Conservation (phyloP, 2,888 invertebrate species). For the Platycheirus rosarum region DNA sequence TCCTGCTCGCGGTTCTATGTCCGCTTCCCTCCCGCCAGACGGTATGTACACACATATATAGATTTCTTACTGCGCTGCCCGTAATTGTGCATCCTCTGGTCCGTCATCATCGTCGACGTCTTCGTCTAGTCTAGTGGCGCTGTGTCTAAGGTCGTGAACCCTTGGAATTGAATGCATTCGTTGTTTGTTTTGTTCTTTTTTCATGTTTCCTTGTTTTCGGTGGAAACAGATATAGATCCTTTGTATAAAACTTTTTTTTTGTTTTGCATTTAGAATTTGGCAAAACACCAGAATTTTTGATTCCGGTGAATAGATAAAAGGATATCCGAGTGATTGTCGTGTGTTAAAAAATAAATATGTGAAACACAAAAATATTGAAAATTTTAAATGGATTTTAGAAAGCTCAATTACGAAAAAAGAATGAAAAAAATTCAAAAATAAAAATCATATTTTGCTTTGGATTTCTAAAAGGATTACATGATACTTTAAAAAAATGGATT, state of each 20-base stretch:
- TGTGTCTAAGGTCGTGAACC: constrained; percentile 78
- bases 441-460: too few species aligned
- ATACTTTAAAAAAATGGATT: too few species aligned
- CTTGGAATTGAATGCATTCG: constrained; percentile 61
- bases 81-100: constrained; percentile 2
- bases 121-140: constrained; percentile 53
- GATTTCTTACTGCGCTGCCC: constrained; percentile 7
- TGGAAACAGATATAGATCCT: constrained; percentile 49
- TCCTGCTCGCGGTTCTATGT: constrained; percentile 43
- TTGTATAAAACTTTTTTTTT: constrained; percentile 39
- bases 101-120: neutral
- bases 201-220: constrained; percentile 32
- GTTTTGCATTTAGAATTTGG: constrained; percentile 26
- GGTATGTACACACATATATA: too few species aligned
- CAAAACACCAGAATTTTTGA: constrained; percentile 60
- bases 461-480: too few species aligned
- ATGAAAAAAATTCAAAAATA: too few species aligned
- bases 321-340: constrained; percentile 59
- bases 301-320: constrained; percentile 54
- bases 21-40: too few species aligned
- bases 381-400: constrained; percentile 28
- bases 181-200: constrained; percentile 40
- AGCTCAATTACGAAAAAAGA: neutral
- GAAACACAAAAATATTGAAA: neutral
- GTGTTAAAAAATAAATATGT: constrained; percentile 23